phyloP scores from a whole-genome alignment of 2,113 vertebrate species.

The Alaudala cheleensis region DNA sequence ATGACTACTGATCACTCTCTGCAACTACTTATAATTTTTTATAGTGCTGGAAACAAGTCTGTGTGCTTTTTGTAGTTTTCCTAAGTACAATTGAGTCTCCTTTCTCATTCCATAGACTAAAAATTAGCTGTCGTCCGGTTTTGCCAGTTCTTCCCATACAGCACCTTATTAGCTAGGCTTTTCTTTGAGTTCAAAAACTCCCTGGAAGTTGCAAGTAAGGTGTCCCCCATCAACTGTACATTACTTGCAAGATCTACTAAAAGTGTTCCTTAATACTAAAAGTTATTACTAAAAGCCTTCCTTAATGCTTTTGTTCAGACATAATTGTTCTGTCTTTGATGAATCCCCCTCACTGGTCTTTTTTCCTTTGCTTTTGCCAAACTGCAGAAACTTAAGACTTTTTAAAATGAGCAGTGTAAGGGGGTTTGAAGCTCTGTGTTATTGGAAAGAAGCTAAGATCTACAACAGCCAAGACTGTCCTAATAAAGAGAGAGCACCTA shows the following conservation, averaged over 20 bases:
- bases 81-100: background rate
- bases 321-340: background rate
- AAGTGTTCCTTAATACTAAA: no score
- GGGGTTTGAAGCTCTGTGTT: background rate
- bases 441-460: background rate
- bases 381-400: background rate
- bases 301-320: background rate
- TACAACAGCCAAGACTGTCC: background rate
- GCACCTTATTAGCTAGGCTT: background rate
- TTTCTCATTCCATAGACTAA: background rate
- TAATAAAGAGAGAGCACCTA: background rate
- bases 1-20: conserved; percentile 1
- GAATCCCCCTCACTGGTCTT: background rate
- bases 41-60: background rate
- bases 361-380: background rate
- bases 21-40: background rate
- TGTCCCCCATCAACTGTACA: background rate
- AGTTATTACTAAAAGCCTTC: background rate
- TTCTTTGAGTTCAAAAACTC: background rate
- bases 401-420: background rate
- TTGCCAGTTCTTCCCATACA: background rate
- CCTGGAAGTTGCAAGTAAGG: background rate
- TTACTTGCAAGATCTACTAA: background rate
- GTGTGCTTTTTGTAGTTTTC: background rate
- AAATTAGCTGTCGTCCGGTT: background rate